These are phyloP conservation scores for Phasia obesa DNA, from an alignment of 2,888 invertebrate genomes.

Conservation along the genomic window DNA sequence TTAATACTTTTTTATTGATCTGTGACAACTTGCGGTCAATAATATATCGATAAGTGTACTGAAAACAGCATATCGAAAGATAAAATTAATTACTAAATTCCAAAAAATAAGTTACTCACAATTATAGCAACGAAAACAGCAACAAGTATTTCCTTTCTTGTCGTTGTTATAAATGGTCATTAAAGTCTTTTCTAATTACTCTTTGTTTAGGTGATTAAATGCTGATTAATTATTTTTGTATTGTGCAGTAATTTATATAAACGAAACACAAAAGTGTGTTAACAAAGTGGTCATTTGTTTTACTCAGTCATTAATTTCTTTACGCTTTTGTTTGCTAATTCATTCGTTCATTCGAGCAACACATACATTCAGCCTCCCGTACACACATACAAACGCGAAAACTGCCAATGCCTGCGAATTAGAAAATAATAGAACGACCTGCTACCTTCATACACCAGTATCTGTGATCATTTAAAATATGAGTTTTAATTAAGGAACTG, in stretches of 20 bases:
- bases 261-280: conserved; percentile 25
- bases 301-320: conserved; percentile 7
- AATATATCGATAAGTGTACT: neutral
- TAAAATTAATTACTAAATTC: neutral
- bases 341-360: no score
- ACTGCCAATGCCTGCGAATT: no score
- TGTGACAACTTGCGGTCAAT: neutral
- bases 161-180: conserved; percentile 55
- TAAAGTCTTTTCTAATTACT: conserved; percentile 50
- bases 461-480: no score
- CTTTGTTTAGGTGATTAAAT: conserved; percentile 55
- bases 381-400: no score
- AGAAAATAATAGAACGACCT: no score
- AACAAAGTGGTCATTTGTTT: conserved; percentile 52
- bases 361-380: no score
- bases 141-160: conserved; percentile 31
- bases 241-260: conserved; percentile 54
- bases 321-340: no score
- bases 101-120: neutral
- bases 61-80: no score
- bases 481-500: no score
- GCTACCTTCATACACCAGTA: no score
- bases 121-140: neutral
- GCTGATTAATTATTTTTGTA: conserved; percentile 61
- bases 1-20: neutral